Base-by-base conservation (phyloP, 2,888 invertebrate species). In the Agriopis leucophaearia region DNA sequence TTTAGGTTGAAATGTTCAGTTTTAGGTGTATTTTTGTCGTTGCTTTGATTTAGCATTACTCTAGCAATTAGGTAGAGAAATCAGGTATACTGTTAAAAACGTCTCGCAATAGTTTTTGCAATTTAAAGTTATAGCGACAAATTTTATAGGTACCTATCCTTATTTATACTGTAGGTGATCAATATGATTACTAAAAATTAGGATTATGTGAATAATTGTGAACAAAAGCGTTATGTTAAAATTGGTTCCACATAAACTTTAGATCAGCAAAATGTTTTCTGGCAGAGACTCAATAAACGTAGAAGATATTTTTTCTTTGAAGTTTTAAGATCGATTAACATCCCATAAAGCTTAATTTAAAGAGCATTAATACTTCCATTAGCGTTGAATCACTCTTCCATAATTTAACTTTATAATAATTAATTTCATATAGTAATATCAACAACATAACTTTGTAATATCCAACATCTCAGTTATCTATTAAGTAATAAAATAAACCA, bases 401-500 rank as follows among this genome's bases (percentile, higher is more conserved):
- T 48, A 66, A 27, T 40, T 50, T 42, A 59, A 61, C 47, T 56
- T 60, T 61, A 59, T 62, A 50, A 50, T 50, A 50, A 27, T 59
- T 50, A 59, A 50, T 48, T 62, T 44, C 61, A 45, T 62, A 62
- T 57, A 67, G 67, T 70, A 70, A 52, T 58, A 61, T 50, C 57
- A 54, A 60, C 72, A 27, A 70, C 71, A 72, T 67, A 72, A 70
- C 61, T 70, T 69, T 51, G 59, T 64, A 72, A 71, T 67, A 71
- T 61, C 62, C 64, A 69, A 51, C 68, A 60, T 69, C 70, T 64
- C 66, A 63, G 64, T 72, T 71, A 75, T 75, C 74, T 75, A 75
- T 71, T 74, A 72, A 74, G 75, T 74, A 74, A 75, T 75, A 74
- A 77, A 74, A 77, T 80, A 78, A 80, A 80, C 74, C 76, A 75